phyloP scores from a whole-genome alignment of 2,113 vertebrate genomes.

The Amblyornis subalaris region DNA sequence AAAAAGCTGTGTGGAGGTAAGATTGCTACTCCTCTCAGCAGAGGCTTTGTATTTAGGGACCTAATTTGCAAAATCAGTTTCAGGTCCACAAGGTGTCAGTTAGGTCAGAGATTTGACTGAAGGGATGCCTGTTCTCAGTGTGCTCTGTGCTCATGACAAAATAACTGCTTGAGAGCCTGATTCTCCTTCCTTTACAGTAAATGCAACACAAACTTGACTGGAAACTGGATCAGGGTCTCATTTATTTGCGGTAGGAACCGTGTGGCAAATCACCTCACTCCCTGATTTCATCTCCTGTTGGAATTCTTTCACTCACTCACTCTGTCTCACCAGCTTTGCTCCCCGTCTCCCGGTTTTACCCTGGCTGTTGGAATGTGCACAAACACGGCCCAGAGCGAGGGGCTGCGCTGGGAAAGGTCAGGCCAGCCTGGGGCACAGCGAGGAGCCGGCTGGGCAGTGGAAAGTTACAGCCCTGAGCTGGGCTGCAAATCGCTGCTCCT shows the following conservation, averaged over 20 bases:
- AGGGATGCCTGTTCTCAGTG: background rate
- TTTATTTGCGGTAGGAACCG: background rate
- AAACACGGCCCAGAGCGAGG: background rate
- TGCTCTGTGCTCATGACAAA: background rate
- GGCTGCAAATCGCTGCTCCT: conserved; percentile 4
- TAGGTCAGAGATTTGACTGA: background rate
- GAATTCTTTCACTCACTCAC: background rate
- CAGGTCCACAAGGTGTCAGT: background rate
- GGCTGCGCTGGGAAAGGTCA: conserved; percentile 50
- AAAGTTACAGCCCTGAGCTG: conserved; percentile 61
- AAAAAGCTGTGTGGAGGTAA: background rate
- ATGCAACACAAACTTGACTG: too few species aligned
- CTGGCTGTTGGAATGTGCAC: background rate
- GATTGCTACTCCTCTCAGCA: background rate
- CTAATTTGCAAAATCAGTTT: conserved; percentile 1
- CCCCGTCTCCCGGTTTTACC: background rate
- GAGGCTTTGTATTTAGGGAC: background rate
- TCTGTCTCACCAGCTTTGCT: background rate
- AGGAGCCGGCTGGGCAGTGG: conserved; percentile 53
- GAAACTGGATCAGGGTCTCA: background rate
- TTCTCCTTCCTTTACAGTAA: background rate
- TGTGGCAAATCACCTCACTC: background rate
- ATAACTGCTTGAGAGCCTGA: background rate
- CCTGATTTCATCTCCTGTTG: background rate
- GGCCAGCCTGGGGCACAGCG: conserved; percentile 6